Evolutionary conservation across 1,140 invertebrate species (phyloP), one percentile per base, ranked within the genome.

Genomic region (Leptinotarsa lineolata): DNA sequence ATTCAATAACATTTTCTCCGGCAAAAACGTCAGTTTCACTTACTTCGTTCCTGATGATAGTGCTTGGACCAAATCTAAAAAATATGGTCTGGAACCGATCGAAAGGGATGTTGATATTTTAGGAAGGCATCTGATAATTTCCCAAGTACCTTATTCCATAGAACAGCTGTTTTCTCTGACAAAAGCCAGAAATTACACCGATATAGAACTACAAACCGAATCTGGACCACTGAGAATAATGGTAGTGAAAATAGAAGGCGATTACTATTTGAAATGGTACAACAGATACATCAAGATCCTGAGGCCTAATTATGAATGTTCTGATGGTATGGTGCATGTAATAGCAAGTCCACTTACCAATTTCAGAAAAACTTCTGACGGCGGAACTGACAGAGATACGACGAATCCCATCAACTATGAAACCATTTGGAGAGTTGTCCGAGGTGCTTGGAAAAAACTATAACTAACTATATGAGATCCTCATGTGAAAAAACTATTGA

Each of bases 251-350:
- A 73, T 72, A 24, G 74, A 76, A 16, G 65, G 44, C 8, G 69
- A 68, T 16, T 79, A 74, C 60, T 73, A 65, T 12, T 73, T 80
- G 12, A 70, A 73, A 58, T 79, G 79, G 75, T 70, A 73, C 13
- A 73, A 70, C 16, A 70, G 46, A 21, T 70, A 70, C 20, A 78
- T 81, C 16, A 68, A 75, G 45, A 72, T 81, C 2, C 18, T 75
- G 15, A 68, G 74, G 46, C 48, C 77, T 0, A 74, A 81, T 61
- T 79, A 80, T 59, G 70, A 76, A 24, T 81, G 80, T 59, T 76
- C 69, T 12, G 76, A 81, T 70, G 80, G 80, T 16, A 71, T 81
- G n/a, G 66, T 81, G 11, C 80, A 81, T 68, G 39, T 81, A 15
- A 74, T 81, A 24, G 76, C 78, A 21, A 64, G 68, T 11, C 75